Base-by-base conservation (phyloP, 1,140 invertebrate species). In the Megathymus violae region DNA sequence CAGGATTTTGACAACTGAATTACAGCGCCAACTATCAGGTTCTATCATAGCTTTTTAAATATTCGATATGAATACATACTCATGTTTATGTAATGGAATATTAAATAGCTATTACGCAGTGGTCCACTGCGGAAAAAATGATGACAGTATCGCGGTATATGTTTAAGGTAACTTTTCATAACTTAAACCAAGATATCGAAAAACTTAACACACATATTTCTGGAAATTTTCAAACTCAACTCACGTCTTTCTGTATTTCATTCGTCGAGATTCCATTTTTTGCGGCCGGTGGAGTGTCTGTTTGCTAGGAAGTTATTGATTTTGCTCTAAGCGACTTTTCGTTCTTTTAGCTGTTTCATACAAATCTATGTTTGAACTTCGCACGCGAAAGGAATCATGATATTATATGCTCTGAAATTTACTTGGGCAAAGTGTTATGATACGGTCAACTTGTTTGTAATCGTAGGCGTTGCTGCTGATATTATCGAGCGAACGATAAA, bases 221-320 rank as follows among this genome's bases (percentile, higher is more conserved):
- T 54, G 34, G 1, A 15, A 19, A 27, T 10, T 47, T 3, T 50
- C 9, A 43, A 41, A 4, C 3, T 14, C 34, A 9, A 31, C 38
- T 41, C 51, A 54, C 51, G 51, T 54, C n/a, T n/a, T n/a, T n/a
- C 11, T 3, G 2, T 13, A n/a, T 36, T 41, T 43, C 36, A 54
- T 54, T 54, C 19, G 51, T 13, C 51, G 25, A 17, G 51, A 51
- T 17, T 36, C 16, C 14, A n/a, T 51, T 51, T 51, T 54, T 54
- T 52, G 51, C 15, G 11, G 19, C 19, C 36, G 11, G 6, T n/a
- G n/a, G n/a, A n/a, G n/a, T 10, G 17, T 22, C 11, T 56, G 43
- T 56, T 31, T 56, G 52, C 51, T 17, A 43, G 51, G 38, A 54
- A 43, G 51, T 54, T 43, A 54, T 54, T 54, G 38, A 22, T 54